A percentile compares a stretch with the other conserved stretches of the same genome.
Evolutionary conservation across 1,140 invertebrate genomes (phyloP).

Genomic region (Arctopsyche grandis): DNA sequence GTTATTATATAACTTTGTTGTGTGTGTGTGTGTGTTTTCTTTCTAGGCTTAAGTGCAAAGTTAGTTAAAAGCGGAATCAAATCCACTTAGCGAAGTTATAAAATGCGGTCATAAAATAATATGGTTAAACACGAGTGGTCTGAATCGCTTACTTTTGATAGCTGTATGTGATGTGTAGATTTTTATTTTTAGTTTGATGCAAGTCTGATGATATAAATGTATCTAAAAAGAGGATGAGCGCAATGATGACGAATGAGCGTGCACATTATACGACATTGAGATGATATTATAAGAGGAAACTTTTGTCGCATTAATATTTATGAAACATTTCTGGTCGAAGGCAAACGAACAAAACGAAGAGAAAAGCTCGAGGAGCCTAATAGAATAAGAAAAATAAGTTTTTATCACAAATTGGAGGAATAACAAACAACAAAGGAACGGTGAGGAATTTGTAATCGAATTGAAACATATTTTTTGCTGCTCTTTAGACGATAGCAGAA

Average conservation of each 20-base stretch:
- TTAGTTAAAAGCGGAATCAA: neutral
- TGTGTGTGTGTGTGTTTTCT: neutral
- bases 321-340: slow-evolving; percentile 32
- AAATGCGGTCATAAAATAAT: neutral
- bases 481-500: neutral
- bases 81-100: neutral
- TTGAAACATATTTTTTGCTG: slow-evolving; percentile 6
- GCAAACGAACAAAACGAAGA: slow-evolving; percentile 33
- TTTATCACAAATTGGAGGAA: slow-evolving; percentile 40
- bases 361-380: slow-evolving; percentile 12
- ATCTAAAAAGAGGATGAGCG: no score
- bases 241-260: neutral
- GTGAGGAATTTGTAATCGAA: slow-evolving; percentile 32
- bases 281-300: slow-evolving; percentile 25
- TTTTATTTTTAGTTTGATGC: no score
- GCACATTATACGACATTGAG: neutral
- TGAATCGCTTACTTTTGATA: neutral
- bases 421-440: slow-evolving; percentile 40
- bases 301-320: slow-evolving; percentile 36
- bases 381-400: slow-evolving; percentile 40
- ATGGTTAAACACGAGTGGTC: neutral
- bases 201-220: no score
- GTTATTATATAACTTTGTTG: no score
- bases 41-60: neutral
- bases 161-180: no score